Conservation (phyloP, 1,140 invertebrate genomes). For the Drosophila mauritiana region DNA sequence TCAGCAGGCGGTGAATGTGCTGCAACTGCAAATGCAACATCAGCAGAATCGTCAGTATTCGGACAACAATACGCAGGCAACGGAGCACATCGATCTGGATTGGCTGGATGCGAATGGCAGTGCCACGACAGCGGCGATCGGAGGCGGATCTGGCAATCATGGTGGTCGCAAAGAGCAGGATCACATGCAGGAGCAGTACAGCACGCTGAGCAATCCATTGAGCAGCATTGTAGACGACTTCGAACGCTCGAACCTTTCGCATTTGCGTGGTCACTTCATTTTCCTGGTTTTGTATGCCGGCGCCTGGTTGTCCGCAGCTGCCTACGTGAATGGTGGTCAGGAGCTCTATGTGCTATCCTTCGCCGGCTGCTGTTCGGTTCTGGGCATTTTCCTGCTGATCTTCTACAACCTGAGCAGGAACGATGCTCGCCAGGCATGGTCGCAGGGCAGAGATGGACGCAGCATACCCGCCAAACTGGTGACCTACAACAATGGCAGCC, state of each 20-base stretch:
- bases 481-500: constrained; percentile 61
- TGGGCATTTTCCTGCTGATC: constrained; percentile 93
- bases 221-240: constrained; percentile 92
- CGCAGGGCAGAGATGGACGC: constrained; percentile 86
- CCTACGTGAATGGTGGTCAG: constrained; percentile 84
- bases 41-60: constrained; percentile 87
- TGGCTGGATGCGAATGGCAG: constrained; percentile 88
- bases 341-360: constrained; percentile 90
- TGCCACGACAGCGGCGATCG: constrained; percentile 22
- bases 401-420: constrained; percentile 94
- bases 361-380: constrained; percentile 88
- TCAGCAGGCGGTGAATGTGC: constrained; percentile 86
- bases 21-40: constrained; percentile 50
- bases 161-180: constrained; percentile 46
- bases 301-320: constrained; percentile 90
- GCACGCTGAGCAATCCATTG: constrained; percentile 86
- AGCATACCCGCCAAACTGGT: constrained; percentile 78
- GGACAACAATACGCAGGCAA: constrained; percentile 92
- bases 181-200: constrained; percentile 69
- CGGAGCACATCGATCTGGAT: constrained; percentile 92
- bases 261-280: constrained; percentile 92
- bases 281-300: constrained; percentile 91
- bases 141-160: not conserved
- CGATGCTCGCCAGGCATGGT: constrained; percentile 92
- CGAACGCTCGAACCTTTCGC: constrained; percentile 92